phyloP scores from a whole-genome alignment of 2,797 vertebrate species.

The Ceryle rudis region DNA sequence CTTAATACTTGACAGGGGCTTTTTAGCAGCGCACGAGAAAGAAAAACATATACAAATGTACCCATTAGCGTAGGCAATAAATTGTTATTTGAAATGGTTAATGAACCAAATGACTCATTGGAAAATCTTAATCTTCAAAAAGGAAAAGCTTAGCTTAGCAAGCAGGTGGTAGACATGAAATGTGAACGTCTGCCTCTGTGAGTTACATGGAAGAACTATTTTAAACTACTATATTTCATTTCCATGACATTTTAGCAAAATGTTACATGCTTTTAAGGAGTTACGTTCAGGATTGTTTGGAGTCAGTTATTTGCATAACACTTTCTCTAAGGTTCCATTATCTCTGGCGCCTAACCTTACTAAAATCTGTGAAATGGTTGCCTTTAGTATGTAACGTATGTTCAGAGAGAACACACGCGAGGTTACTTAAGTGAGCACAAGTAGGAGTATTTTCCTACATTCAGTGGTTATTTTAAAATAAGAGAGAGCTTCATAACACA shows the following conservation, averaged over 20 bases:
- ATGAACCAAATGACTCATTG: neutral
- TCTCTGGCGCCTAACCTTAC: neutral
- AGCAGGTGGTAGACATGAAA: neutral
- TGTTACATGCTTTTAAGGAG: neutral
- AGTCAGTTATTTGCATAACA: neutral
- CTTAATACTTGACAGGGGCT: neutral
- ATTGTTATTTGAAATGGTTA: neutral
- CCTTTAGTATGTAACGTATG: too few species aligned
- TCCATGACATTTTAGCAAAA: neutral
- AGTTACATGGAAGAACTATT: neutral
- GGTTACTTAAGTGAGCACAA: neutral
- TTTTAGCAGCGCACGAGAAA: neutral
- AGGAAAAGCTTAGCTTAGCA: neutral
- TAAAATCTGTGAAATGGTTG: neutral
- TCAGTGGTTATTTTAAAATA: neutral
- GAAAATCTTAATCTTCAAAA: neutral
- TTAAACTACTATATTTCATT: neutral
- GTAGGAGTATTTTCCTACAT: neutral
- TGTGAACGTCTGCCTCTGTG: rapidly evolving
- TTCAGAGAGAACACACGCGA: neutral
- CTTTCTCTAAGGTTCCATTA: neutral
- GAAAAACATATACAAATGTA: neutral
- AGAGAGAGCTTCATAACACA: neutral
- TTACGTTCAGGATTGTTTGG: neutral
- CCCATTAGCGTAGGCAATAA: neutral